Evolutionary conservation across 2,888 invertebrate species (phyloP).

Genomic region (Patella depressa): DNA sequence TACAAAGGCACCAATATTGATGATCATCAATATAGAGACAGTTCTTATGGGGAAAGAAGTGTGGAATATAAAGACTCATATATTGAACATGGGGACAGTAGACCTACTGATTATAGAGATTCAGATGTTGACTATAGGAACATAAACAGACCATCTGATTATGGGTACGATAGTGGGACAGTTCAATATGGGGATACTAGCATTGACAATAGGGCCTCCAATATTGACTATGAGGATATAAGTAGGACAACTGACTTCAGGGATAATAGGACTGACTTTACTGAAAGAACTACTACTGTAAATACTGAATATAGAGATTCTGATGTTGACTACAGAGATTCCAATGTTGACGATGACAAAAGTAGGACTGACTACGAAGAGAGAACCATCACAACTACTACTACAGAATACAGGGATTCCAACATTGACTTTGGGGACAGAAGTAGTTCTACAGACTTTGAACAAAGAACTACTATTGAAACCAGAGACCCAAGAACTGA

Average conservation of each 20-base stretch:
- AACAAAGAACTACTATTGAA: not conserved
- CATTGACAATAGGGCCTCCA: conserved; percentile 13
- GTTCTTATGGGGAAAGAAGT: not conserved
- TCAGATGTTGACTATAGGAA: not conserved
- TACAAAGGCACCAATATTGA: not conserved
- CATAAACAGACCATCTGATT: too few species aligned
- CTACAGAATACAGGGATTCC: not conserved
- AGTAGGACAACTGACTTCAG: too few species aligned
- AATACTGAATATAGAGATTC: not conserved
- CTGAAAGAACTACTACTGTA: too few species aligned
- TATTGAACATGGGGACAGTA: not conserved
- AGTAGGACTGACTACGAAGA: too few species aligned
- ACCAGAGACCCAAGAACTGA: not conserved
- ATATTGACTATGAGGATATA: conserved; percentile 10
- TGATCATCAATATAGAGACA: not conserved
- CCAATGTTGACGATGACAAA: not conserved
- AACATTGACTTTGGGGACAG: not conserved
- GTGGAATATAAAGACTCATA: not conserved
- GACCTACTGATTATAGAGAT: not conserved
- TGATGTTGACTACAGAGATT: not conserved
- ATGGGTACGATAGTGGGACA: too few species aligned
- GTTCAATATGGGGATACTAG: not conserved
- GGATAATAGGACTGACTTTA: too few species aligned
- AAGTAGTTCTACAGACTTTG: not conserved
- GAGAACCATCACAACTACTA: too few species aligned